Base-by-base conservation (phyloP, 2,888 invertebrate species). In the Himalopsyche tibetana region DNA sequence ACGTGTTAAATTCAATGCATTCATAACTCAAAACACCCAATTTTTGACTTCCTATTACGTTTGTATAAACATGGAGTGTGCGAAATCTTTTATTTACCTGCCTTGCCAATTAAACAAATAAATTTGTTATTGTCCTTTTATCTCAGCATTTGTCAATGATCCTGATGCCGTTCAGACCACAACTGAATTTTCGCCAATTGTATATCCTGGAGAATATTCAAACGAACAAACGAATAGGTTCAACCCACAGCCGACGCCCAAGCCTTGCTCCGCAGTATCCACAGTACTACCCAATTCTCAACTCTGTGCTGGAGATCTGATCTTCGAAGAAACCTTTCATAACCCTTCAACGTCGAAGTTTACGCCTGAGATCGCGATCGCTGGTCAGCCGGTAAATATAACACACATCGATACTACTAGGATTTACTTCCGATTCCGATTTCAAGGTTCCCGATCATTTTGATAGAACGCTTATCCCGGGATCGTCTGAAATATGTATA, bases 281-380 rank as follows among this genome's bases (percentile, higher is more conserved):
- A 91, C 91, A 15, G 90, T 90, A 85, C 91, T 91, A 0, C 91
- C 91, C 0, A 90, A 90, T 0, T 91, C 92, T 19, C 92, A 91
- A 0, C 91, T 93, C 56, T 95, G 95, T 89, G 91, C 92, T 38
- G 94, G 94, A 0, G 93, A 94, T 89, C 90, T 95, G 55, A 91
- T 96, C 51, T 96, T 96, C 87, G 92, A 94, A 87, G 95, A 95
- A 40, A 92, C 94, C 82, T 96, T 96, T 89, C 92, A 93, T 84
- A 19, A 63, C 11, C 63, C 63, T 9, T 19, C 19, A 15, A 15
- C 51, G 6, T 19, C n/a, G n/a, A 63, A 63, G 63, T 63, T 63
- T 63, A 93, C 91, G 9, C 92, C 93, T 17, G 93, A 94, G 89
- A 93, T 94, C 87, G 94, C 92, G 89, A 94, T 95, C 90, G 93